Base-by-base conservation (phyloP, 2,797 vertebrate species). In the Sebastes itinus region DNA sequence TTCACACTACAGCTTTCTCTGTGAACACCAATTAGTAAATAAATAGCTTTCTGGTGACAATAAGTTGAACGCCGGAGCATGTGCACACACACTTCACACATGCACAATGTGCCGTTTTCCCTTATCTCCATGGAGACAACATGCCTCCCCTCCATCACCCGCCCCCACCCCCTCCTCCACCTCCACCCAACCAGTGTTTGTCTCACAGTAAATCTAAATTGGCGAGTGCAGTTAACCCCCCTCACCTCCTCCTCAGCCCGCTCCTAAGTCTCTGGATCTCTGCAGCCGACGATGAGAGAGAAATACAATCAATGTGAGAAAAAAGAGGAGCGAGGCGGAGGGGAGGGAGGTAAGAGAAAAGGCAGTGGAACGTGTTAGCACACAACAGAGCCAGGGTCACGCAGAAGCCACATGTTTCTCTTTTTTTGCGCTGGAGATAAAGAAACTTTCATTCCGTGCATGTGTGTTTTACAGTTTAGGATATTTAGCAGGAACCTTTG, bases 171-270 rank as follows among this genome's bases (percentile, higher is more conserved):
- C 5, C 35, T 38, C 35, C 35, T 38, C 2, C 30, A 20, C 32
- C 25, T 11, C 16, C 33, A 49, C 75, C 81, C 79, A 69, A 83
- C 81, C 87, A 81, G 86, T 92, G 88, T 93, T 88, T 88, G 90
- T 92, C 90, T 93, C 91, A 88, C 88, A 83, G 92, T 92, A 92
- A 92, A 94, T 94, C 92, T 93, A 94, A 94, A 94, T 93, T 93
- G 92, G 87, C 73, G 88, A 90, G 86, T 38, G 84, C 87, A 86
- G 92, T 94, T 94, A 93, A 92, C 92, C 92, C 78, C 84, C 82
- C 78, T 85, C 85, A 90, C 90, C 89, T 84, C 76, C 83, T 75
- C 84, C 80, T 71, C 82, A 77, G 74, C 68, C 70, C 7, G 30
- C 83, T 79, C 81, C 79, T 62, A 62, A 82, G 73, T 77, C 86